Conservation (phyloP, 2,797 vertebrate species). For the Danio kyathit region DNA sequence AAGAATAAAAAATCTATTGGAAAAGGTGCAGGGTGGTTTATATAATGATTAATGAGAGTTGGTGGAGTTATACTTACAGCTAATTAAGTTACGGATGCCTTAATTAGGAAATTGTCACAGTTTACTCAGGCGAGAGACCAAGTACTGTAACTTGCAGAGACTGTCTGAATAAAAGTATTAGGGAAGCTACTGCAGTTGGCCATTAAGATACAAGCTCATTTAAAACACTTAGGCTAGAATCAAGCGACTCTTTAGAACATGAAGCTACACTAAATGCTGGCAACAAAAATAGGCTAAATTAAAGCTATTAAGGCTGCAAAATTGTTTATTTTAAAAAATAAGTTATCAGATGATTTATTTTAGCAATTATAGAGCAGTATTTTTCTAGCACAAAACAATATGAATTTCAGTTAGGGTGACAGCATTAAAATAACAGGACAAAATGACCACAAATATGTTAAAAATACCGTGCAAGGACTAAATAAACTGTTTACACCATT, state of each 20-base stretch:
- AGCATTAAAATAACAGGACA: background rate
- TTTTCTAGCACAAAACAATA: background rate
- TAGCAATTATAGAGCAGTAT: background rate
- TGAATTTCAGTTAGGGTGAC: background rate
- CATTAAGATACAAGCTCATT: background rate
- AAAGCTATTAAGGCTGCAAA: background rate
- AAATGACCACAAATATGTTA: background rate
- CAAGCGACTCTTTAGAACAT: background rate
- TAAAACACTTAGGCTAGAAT: background rate
- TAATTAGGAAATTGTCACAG: slow-evolving; percentile 31
- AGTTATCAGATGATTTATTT: background rate
- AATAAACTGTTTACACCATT: background rate
- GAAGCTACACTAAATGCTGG: background rate
- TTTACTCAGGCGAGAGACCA: slow-evolving; percentile 3
- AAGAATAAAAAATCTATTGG: background rate
- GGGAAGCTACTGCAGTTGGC: background rate
- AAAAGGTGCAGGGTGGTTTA: background rate
- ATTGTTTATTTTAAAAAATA: background rate
- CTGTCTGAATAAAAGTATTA: background rate
- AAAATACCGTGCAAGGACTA: background rate
- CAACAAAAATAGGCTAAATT: background rate
- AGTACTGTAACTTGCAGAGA: slow-evolving; percentile 3
- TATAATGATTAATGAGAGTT: slow-evolving; percentile 24
- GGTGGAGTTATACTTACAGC: slow-evolving; percentile 8
- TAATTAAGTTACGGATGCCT: slow-evolving; percentile 21